phyloP scores from a whole-genome alignment of 2,797 vertebrate genomes.

The Percopsis omiscomaycus region DNA sequence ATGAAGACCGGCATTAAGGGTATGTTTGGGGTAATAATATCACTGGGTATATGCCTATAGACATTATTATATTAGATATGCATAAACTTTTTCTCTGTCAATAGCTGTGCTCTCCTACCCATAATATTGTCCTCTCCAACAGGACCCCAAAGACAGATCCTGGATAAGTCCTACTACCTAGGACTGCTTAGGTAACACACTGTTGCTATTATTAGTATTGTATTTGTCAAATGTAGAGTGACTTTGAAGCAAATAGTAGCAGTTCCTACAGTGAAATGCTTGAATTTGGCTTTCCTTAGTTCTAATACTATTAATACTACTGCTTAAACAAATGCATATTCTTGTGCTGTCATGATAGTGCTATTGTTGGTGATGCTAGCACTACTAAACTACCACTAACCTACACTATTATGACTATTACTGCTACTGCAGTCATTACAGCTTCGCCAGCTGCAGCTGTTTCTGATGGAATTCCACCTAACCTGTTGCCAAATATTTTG shows the following conservation, averaged over 20 bases:
- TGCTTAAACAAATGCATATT: no score
- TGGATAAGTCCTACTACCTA: conserved; percentile 97
- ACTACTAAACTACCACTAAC: no score
- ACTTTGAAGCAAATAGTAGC: neutral
- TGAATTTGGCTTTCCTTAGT: no score
- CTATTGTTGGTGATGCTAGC: no score
- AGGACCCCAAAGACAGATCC: conserved; percentile 97
- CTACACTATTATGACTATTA: no score
- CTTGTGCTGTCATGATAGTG: no score
- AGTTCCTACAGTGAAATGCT: no score
- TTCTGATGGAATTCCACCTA: no score
- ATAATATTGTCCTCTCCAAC: conserved; percentile 13
- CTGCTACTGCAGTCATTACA: no score
- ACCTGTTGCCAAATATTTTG: no score
- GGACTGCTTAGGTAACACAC: conserved; percentile 87
- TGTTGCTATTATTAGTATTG: neutral
- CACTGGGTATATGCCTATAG: neutral
- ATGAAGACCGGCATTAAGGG: conserved; percentile 96
- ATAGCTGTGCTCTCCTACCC: neutral
- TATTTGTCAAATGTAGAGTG: neutral
- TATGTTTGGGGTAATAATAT: conserved; percentile 37
- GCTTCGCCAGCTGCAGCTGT: no score
- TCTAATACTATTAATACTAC: no score
- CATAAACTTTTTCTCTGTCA: neutral
- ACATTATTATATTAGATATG: neutral